Percentiles rank a stretch among this genome's conserved stretches.
Conservation (phyloP, 2,113 vertebrate species). For the Pterocles burchelli region DNA sequence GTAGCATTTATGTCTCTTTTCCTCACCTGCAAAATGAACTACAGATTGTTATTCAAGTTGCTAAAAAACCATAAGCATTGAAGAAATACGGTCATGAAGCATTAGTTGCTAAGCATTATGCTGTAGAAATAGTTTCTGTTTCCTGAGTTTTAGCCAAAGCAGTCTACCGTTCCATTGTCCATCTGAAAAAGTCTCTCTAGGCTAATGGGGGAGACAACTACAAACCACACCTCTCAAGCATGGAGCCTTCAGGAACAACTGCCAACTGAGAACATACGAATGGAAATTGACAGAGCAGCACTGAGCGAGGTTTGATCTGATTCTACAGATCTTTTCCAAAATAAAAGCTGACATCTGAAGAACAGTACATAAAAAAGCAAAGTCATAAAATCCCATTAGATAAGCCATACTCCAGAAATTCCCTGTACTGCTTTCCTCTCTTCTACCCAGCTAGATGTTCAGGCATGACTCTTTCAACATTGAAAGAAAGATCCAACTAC, state of each 20-base stretch:
- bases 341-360: not conserved
- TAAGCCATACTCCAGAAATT: not conserved
- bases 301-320: not conserved
- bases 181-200: not conserved
- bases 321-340: not conserved
- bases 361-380: not conserved
- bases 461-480: not conserved
- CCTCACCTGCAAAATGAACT: not conserved
- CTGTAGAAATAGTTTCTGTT: not conserved
- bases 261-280: not conserved
- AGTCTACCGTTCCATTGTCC: not conserved
- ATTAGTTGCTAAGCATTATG: not conserved
- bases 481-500: not conserved
- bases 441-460: not conserved
- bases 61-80: not conserved
- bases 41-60: not conserved
- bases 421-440: not conserved
- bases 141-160: not conserved
- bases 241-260: not conserved
- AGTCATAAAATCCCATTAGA: not conserved
- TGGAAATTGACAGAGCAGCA: not conserved
- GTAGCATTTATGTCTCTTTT: not conserved
- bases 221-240: not conserved
- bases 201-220: not conserved
- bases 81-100: not conserved